Evolutionary conservation across 2,888 invertebrate species (phyloP).

Genomic region (Venustoraphidia nigricollis): DNA sequence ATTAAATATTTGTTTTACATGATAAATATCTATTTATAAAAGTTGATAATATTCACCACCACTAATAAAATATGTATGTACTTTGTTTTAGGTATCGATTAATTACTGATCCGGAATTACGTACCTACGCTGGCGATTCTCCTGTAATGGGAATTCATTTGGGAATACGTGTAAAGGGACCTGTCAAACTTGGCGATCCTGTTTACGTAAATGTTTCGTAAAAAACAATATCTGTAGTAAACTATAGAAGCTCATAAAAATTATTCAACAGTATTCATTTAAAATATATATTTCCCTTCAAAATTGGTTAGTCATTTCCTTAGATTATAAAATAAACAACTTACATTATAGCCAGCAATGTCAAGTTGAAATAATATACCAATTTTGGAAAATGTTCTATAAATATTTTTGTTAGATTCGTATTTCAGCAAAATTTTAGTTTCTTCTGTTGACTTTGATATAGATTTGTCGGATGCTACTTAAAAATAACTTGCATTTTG

Average conservation of each 20-base stretch:
- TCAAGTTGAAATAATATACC: not conserved
- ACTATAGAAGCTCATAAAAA: too few relatives aligned
- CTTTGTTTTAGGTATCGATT: conserved; percentile 25
- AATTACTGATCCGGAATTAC: conserved; percentile 20
- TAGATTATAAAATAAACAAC: too few relatives aligned
- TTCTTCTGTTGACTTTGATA: too few relatives aligned
- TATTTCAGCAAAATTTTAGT: too few relatives aligned
- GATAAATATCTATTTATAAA: not conserved
- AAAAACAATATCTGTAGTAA: not conserved
- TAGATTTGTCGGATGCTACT: too few relatives aligned
- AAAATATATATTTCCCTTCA: too few relatives aligned
- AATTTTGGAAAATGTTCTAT: not conserved
- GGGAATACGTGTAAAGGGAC: conserved; percentile 28
- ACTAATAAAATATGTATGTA: not conserved
- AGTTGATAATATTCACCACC: not conserved
- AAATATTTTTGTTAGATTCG: too few relatives aligned
- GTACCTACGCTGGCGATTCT: conserved; percentile 21
- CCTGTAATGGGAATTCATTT: conserved; percentile 37
- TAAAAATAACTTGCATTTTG: too few relatives aligned
- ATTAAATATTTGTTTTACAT: too few relatives aligned
- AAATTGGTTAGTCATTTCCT: too few relatives aligned
- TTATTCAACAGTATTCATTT: too few relatives aligned
- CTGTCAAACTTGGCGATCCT: conserved; percentile 30
- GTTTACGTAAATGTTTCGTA: conserved; percentile 29
- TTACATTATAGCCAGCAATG: too few relatives aligned